Base-by-base conservation (phyloP, 2,113 vertebrate species). In the Ivindomyrus marchei region DNA sequence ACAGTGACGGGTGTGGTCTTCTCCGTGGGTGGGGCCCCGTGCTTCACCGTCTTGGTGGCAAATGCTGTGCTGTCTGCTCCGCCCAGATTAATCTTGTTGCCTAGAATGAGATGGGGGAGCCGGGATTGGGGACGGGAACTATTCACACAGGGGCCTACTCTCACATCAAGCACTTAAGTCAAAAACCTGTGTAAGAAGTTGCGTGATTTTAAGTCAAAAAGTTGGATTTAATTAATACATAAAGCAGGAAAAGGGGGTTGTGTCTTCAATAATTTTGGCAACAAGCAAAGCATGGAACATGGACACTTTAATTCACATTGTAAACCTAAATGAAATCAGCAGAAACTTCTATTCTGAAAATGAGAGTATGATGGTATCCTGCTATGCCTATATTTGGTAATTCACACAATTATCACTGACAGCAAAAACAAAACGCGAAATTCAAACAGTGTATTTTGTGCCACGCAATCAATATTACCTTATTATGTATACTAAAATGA, bases 21-120 rank as follows among this genome's bases (percentile, higher is more conserved):
- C 91, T 96, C 96, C 0, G 80, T 39, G 4, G 95, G 95, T 2
- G 97, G 97, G 0, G 97, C 97, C 0, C 98, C 97, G 0, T 98
- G 98, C 89, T 98, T 99, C 87, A 99, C 98, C 0, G 97, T 99
- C 93, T 98, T 99, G 5, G 98, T 98, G 27, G 97, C 97, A 7
- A 99, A 96, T 92, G 98, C 97, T 0, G 98, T 98, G 93, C 97
- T 98, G 19, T 99, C 98, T 0, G 98, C 97, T 1, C 97, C 97
- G 0, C 96, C 97, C 17, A 97, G 95, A 92, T 96, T 95, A 90
- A 95, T 95, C 90, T 94, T 96, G 91, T 93, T 94, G 62, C 13
- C 74, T 80, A 42, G 92, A 92, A 27, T 31, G 62, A 70, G n/a
- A 70, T 4, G n/a, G 24, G 58, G 9, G 62, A 3, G n/a, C 21